phyloP scores from a whole-genome alignment of 64 coral and sea anemone species.

The Stichodactyla helianthus region DNA sequence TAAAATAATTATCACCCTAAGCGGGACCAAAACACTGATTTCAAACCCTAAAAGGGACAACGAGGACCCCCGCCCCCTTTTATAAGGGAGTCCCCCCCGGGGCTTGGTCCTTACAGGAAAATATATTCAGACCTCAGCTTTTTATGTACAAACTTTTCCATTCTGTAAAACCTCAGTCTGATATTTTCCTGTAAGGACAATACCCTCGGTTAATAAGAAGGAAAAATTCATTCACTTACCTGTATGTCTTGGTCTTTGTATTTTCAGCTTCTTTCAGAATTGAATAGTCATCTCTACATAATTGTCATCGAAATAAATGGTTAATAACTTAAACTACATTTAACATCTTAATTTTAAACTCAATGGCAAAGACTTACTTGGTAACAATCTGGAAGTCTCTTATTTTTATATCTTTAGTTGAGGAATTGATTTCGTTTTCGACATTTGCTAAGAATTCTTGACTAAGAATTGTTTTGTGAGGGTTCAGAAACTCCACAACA shows the following conservation, averaged over 20 bases:
- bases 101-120: too few relatives aligned
- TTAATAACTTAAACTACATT: background rate
- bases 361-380: slow-evolving; percentile 19
- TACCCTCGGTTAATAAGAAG: too few relatives aligned
- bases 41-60: too few relatives aligned
- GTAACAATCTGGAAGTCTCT: slow-evolving; percentile 53
- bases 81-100: too few relatives aligned
- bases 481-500: slow-evolving; percentile 58
- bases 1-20: too few relatives aligned
- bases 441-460: slow-evolving; percentile 31
- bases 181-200: too few relatives aligned
- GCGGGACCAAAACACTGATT: too few relatives aligned
- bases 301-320: background rate
- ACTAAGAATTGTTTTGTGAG: slow-evolving; percentile 24
- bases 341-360: too few relatives aligned
- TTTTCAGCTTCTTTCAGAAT: slow-evolving; percentile 84
- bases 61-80: too few relatives aligned
- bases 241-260: slow-evolving; percentile 91
- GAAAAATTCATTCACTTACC: slow-evolving; percentile 30
- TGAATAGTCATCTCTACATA: slow-evolving; percentile 67
- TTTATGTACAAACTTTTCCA: too few relatives aligned
- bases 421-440: slow-evolving; percentile 51
- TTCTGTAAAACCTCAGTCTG: too few relatives aligned
- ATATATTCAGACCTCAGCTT: too few relatives aligned
- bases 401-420: slow-evolving; percentile 41